Evolutionary conservation across 2,797 vertebrate genomes (phyloP).

Genomic region (Phataginus tetradactyla): DNA sequence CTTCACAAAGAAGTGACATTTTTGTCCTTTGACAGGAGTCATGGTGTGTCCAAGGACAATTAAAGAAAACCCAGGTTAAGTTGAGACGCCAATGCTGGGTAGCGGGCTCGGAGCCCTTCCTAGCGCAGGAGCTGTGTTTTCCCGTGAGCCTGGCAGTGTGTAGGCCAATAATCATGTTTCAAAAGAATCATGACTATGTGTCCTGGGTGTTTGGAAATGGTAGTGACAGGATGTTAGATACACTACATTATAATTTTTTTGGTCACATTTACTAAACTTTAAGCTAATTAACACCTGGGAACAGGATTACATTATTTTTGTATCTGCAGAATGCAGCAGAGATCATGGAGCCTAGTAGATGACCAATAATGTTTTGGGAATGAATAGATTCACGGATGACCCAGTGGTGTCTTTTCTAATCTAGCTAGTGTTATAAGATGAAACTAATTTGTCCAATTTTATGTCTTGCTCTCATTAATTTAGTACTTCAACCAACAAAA

Average conservation of each 20-base stretch:
- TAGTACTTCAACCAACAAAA: neutral
- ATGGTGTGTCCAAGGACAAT: neutral
- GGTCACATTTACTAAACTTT: neutral
- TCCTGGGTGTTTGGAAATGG: neutral
- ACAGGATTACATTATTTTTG: constrained; percentile 9
- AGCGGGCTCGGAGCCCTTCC: neutral
- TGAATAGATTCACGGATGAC: neutral
- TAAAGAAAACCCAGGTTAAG: neutral
- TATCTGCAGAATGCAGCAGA: neutral
- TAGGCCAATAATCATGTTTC: neutral
- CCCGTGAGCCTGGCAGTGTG: neutral
- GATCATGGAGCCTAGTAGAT: neutral
- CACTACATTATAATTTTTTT: neutral
- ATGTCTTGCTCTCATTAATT: constrained; percentile 8
- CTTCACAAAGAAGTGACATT: neutral
- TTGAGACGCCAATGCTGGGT: neutral
- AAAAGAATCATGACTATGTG: neutral
- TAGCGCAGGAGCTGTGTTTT: neutral
- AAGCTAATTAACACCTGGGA: neutral
- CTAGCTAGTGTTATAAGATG: neutral
- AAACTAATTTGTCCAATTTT: neutral
- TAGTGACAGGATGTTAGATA: neutral
- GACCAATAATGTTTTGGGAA: neutral
- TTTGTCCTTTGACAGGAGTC: neutral
- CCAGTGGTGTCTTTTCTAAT: neutral